A percentile compares a stretch with the other conserved stretches of the same genome.
phyloP scores from a whole-genome alignment of 2,113 vertebrate genomes.

The Hydropotes inermis region DNA sequence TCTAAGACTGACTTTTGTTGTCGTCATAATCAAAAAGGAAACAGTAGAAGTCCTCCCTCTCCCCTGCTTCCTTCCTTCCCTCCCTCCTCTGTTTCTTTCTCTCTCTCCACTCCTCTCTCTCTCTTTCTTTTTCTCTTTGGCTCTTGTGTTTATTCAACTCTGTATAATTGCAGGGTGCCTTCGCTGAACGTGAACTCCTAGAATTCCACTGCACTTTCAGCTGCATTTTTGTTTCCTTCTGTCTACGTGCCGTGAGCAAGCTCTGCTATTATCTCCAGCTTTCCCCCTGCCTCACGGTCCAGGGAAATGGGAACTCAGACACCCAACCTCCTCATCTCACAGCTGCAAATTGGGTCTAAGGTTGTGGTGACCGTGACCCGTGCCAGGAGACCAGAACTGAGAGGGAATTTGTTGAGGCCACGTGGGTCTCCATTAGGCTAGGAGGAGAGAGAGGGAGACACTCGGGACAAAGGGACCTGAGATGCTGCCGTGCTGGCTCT shows the following conservation, averaged over 20 bases:
- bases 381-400: not conserved
- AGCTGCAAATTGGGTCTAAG: not conserved
- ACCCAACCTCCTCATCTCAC: not conserved
- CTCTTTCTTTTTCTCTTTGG: not conserved
- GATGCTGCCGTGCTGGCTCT: not conserved
- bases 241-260: accelerated
- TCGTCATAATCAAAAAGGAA: not conserved
- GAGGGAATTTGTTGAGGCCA: not conserved
- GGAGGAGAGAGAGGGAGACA: not conserved
- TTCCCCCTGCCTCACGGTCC: not conserved
- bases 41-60: not conserved
- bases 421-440: not conserved
- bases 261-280: not conserved
- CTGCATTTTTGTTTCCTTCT: not conserved
- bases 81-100: not conserved
- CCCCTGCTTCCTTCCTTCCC: accelerated
- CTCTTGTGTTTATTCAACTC: not conserved
- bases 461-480: not conserved
- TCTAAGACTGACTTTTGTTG: not conserved
- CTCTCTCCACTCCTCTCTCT: accelerated
- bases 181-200: not conserved
- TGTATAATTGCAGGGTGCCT: not conserved
- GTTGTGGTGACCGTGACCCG: not conserved
- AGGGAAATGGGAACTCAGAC: not conserved
- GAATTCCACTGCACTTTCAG: not conserved